These are phyloP conservation scores for Tetranychus piercei DNA, from an alignment of 2,888 invertebrate genomes.

Conservation along the genomic window DNA sequence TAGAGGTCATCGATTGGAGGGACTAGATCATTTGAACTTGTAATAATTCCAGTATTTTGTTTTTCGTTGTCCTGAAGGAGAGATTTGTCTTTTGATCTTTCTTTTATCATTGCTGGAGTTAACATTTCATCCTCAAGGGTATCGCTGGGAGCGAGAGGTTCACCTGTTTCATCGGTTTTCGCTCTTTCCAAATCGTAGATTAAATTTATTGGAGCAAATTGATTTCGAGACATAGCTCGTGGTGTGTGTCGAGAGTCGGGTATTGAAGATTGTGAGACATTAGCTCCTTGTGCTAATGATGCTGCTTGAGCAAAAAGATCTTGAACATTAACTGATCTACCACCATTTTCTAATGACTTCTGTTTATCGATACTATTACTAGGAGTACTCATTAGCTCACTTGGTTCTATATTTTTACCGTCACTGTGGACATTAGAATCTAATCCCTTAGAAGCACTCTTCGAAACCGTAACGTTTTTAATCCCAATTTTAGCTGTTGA, in stretches of 20 bases:
- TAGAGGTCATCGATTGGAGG: not conserved
- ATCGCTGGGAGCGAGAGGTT: not conserved
- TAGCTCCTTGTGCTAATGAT: not conserved
- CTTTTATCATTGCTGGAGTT: conserved; percentile 16
- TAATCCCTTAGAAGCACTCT: conserved; percentile 14
- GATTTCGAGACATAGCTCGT: not conserved
- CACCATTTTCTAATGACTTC: not conserved
- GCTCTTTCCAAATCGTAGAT: conserved; percentile 3
- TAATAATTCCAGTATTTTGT: not conserved
- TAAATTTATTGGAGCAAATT: conserved; percentile 8
- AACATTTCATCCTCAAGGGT: conserved; percentile 10
- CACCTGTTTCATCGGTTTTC: not conserved
- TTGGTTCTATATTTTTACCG: not conserved
- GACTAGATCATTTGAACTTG: not conserved
- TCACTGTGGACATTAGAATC: not conserved
- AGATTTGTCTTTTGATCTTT: conserved; percentile 12
- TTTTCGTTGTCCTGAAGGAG: not conserved
- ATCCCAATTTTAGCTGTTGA: not conserved
- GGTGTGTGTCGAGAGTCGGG: not conserved
- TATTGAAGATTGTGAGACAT: not conserved
- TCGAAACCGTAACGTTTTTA: not conserved
- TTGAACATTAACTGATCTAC: conserved; percentile 7
- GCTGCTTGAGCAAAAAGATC: conserved; percentile 8
- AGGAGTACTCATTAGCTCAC: not conserved
- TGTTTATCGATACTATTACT: not conserved